phyloP scores from a whole-genome alignment of 2,797 vertebrate genomes.

The Centroberyx gerrardi region DNA sequence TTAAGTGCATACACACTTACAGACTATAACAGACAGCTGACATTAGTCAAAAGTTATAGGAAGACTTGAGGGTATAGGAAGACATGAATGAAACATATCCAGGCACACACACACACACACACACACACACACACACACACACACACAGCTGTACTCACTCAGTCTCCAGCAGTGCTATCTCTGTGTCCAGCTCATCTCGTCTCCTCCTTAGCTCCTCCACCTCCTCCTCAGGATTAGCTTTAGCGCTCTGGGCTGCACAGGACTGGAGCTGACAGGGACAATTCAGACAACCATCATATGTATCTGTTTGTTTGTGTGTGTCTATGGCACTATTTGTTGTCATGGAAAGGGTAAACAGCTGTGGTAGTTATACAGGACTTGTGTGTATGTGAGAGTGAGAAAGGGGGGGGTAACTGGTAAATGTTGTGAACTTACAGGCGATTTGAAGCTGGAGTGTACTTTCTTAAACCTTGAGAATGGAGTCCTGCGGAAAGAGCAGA shows the following conservation, averaged over 20 bases:
- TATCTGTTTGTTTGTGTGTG: background rate
- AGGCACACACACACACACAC: slow-evolving; percentile 35
- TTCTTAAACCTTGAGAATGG: slow-evolving; percentile 70
- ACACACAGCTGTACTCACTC: slow-evolving; percentile 87
- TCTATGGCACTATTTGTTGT: background rate
- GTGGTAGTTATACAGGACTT: background rate
- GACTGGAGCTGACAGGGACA: slow-evolving; percentile 67
- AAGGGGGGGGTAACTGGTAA: background rate
- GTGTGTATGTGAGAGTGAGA: background rate
- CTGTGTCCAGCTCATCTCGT: slow-evolving; percentile 84
- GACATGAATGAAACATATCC: background rate
- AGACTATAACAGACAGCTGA: no score
- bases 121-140: slow-evolving; percentile 36
- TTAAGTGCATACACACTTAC: background rate
- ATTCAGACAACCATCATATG: slow-evolving; percentile 7
- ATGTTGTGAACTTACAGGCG: slow-evolving; percentile 72
- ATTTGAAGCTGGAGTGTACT: slow-evolving; percentile 77
- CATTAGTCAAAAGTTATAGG: no score
- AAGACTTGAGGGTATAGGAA: no score
- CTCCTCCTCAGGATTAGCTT: slow-evolving; percentile 79
- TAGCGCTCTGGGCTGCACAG: slow-evolving; percentile 34
- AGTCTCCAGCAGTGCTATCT: slow-evolving; percentile 87
- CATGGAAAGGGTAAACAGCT: no score
- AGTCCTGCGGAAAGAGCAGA: slow-evolving; percentile 55
- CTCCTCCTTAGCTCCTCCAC: slow-evolving; percentile 86